These are phyloP conservation scores for Sebastes oblongus DNA, from an alignment of 2,797 vertebrate species.

Conservation along the genomic window DNA sequence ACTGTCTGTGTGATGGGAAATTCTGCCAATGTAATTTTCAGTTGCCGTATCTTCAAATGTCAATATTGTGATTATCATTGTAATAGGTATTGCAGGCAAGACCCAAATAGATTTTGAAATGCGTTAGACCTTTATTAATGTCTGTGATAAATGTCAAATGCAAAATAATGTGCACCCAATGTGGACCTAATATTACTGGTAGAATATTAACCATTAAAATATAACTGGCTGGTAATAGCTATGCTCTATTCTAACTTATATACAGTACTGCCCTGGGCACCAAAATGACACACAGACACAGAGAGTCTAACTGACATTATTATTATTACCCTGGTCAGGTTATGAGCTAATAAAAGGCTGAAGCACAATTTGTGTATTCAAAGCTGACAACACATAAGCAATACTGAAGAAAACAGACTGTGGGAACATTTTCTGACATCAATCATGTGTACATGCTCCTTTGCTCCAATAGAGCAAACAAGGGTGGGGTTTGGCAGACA, in stretches of 20 bases:
- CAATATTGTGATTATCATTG: constrained; percentile 31
- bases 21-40: neutral
- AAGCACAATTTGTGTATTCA: constrained; percentile 42
- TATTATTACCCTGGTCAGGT: constrained; percentile 23
- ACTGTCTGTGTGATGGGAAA: neutral
- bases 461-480: neutral
- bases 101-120: constrained; percentile 6
- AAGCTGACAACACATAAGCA: constrained; percentile 23
- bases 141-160: constrained; percentile 11
- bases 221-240: neutral
- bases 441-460: constrained; percentile 25
- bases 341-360: constrained; percentile 19
- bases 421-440: constrained; percentile 23
- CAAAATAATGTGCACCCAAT: neutral
- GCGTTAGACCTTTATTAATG: neutral
- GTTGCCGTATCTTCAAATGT: constrained; percentile 21
- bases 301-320: neutral
- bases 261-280: neutral
- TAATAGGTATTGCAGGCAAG: neutral
- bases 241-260: neutral
- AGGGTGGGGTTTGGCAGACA: constrained; percentile 20
- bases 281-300: neutral
- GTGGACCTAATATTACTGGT: neutral
- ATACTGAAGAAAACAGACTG: constrained; percentile 22
- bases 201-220: neutral